These are phyloP conservation scores for Apamea monoglypha DNA, from an alignment of 2,888 invertebrate genomes.

Conservation along the genomic window DNA sequence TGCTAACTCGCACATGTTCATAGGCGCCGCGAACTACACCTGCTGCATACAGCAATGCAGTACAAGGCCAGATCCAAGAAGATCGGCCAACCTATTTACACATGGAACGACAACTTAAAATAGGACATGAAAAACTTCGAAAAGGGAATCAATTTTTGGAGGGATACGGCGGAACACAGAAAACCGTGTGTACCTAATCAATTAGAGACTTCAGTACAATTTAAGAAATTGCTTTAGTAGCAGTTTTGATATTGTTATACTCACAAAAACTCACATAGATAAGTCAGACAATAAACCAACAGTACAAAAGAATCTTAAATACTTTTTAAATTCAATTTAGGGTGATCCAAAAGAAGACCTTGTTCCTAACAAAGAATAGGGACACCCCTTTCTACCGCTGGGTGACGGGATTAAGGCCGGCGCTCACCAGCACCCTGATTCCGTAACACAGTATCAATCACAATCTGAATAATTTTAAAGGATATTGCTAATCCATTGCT, in stretches of 20 bases:
- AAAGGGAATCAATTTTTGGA: no score
- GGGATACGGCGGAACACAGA: no score
- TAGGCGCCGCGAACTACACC: no score
- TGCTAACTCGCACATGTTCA: no score
- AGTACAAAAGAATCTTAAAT: slow-evolving; percentile 22
- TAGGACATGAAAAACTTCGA: no score
- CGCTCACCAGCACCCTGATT: background rate
- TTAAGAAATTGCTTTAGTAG: background rate
- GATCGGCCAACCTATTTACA: no score
- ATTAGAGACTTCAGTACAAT: background rate
- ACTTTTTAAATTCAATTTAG: slow-evolving; percentile 33
- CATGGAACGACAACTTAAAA: no score
- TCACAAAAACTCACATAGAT: slow-evolving; percentile 6
- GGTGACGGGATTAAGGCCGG: background rate
- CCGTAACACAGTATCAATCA: background rate
- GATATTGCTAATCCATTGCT: background rate
- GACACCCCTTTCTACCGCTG: background rate
- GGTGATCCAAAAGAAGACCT: slow-evolving; percentile 2
- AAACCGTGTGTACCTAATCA: background rate
- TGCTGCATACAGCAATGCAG: no score
- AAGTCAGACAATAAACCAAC: slow-evolving; percentile 9
- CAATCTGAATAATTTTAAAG: background rate
- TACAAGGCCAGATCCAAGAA: no score
- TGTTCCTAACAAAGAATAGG: slow-evolving; percentile 26
- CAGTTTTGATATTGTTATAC: background rate